Evolutionary conservation across 1,140 invertebrate genomes (phyloP).

Genomic region (Globodera rostochiensis): DNA sequence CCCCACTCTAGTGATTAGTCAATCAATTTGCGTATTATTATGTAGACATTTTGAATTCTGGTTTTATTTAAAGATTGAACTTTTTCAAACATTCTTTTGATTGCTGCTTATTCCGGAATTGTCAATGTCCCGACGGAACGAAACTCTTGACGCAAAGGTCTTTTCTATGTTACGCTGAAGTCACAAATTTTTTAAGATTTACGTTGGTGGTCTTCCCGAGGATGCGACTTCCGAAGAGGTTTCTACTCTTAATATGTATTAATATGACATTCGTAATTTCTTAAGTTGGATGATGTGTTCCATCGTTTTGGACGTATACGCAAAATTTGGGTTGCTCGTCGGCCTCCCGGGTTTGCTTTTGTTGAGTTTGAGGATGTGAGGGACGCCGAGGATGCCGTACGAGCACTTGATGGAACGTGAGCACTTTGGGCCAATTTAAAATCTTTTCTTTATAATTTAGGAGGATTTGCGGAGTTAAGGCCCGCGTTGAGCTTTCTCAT

Average conservation of each 20-base stretch:
- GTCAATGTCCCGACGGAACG: constrained; percentile 26
- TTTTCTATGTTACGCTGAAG: constrained; percentile 22
- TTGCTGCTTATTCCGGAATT: too few relatives aligned
- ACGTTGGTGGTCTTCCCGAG: constrained; percentile 83
- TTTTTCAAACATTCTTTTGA: too few relatives aligned
- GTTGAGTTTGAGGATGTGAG: constrained; percentile 91
- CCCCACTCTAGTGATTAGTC: too few relatives aligned
- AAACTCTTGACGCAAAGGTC: background rate
- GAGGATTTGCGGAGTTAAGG: constrained; percentile 63
- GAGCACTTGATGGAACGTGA: constrained; percentile 80
- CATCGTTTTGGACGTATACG: constrained; percentile 87
- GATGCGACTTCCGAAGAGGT: constrained; percentile 68
- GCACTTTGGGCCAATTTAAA: constrained; percentile 30
- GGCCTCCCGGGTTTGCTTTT: constrained; percentile 91
- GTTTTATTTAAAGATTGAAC: too few relatives aligned
- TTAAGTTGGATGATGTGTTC: constrained; percentile 84
- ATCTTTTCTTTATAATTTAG: constrained; percentile 40
- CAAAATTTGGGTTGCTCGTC: constrained; percentile 91
- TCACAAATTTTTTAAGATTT: constrained; percentile 82
- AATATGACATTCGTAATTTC: background rate
- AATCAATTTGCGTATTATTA: too few relatives aligned
- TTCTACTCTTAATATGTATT: background rate
- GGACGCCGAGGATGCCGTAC: constrained; percentile 88
- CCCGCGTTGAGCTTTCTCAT: constrained; percentile 60
- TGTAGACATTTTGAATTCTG: too few relatives aligned